These are phyloP conservation scores for Gortyna flavago DNA, from an alignment of 2,888 invertebrate genomes.

Conservation along the genomic window DNA sequence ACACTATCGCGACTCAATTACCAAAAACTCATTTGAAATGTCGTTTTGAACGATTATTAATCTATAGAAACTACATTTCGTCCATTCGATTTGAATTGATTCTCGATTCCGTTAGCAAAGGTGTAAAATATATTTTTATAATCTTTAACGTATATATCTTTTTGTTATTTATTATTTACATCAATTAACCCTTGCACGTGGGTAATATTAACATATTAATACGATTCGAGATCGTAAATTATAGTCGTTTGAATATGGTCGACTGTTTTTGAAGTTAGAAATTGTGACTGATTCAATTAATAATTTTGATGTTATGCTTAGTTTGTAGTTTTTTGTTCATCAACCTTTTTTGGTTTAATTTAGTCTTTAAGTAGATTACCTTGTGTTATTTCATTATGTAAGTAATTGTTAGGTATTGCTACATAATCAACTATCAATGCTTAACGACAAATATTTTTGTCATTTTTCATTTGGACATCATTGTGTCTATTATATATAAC, in stretches of 20 bases:
- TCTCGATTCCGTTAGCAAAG: constrained; percentile 74
- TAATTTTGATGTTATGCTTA: constrained; percentile 68
- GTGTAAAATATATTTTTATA: constrained; percentile 78
- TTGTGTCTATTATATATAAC: background rate
- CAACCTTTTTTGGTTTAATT: constrained; percentile 31
- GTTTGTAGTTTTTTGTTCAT: constrained; percentile 44
- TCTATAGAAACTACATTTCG: constrained; percentile 69
- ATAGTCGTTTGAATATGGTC: constrained; percentile 72
- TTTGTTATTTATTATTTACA: constrained; percentile 83
- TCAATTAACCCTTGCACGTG: constrained; percentile 83
- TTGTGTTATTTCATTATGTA: constrained; percentile 14
- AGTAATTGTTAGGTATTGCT: constrained; percentile 18
- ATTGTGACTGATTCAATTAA: constrained; percentile 79
- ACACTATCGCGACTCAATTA: constrained; percentile 75
- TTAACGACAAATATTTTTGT: constrained; percentile 10
- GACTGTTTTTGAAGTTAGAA: constrained; percentile 72
- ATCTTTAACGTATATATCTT: constrained; percentile 71
- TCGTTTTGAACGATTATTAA: constrained; percentile 75
- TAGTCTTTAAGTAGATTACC: constrained; percentile 27
- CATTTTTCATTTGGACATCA: background rate
- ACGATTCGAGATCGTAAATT: constrained; percentile 81
- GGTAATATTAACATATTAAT: constrained; percentile 81
- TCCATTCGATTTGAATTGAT: constrained; percentile 78
- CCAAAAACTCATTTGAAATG: constrained; percentile 73
- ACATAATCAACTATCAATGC: constrained; percentile 17